These are phyloP conservation scores for Sitobion miscanthi DNA, from an alignment of 1,140 invertebrate species.

Conservation along the genomic window DNA sequence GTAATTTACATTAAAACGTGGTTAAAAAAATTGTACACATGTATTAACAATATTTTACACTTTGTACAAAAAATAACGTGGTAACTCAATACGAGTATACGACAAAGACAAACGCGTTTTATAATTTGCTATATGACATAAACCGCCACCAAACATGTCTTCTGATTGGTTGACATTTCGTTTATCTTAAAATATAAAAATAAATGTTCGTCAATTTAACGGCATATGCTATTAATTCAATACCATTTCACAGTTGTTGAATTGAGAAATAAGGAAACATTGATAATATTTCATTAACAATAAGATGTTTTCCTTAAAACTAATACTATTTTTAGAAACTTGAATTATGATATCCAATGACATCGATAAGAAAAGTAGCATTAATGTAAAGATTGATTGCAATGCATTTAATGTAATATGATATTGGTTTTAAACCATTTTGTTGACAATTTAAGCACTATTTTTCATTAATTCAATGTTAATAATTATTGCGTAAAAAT, in stretches of 20 bases:
- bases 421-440: not conserved
- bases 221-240: not conserved
- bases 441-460: not conserved
- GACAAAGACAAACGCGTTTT: too few relatives aligned
- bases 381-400: not conserved
- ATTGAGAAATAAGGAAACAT: too few relatives aligned
- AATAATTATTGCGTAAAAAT: not conserved
- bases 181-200: not conserved
- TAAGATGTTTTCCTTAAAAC: too few relatives aligned
- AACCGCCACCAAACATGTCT: not conserved
- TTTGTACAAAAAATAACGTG: too few relatives aligned
- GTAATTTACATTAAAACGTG: too few relatives aligned
- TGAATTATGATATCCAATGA: not conserved
- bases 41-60: too few relatives aligned
- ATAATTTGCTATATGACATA: not conserved
- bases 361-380: not conserved
- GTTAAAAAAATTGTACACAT: too few relatives aligned
- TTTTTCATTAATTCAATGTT: not conserved
- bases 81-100: too few relatives aligned
- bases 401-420: not conserved
- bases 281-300: too few relatives aligned
- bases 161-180: not conserved
- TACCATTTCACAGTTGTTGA: not conserved
- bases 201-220: not conserved
- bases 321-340: not conserved